Percentiles rank a stretch among this genome's conserved stretches.
Conservation (phyloP, 2,113 vertebrate genomes). For the Polypterus bichir region DNA sequence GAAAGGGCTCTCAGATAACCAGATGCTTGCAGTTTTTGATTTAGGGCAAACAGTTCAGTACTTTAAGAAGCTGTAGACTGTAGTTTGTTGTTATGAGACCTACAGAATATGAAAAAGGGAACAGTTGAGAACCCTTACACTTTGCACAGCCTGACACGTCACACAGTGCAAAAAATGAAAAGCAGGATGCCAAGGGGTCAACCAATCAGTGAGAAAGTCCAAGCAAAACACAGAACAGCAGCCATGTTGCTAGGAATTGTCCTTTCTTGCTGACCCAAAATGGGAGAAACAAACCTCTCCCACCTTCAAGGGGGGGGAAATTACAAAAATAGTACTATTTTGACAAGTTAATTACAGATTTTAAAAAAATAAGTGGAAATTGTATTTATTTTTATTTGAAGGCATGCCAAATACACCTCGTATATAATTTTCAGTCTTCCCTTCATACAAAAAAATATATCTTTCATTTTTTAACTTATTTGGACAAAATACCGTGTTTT, state of each 20-base stretch:
- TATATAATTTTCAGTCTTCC: constrained; percentile 6
- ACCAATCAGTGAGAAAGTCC: constrained; percentile 27
- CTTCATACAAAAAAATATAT: neutral
- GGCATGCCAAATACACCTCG: constrained; percentile 36
- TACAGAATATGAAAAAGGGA: constrained; percentile 76
- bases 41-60: constrained; percentile 58
- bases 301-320: neutral
- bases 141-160: constrained; percentile 34
- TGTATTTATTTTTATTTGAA: neutral
- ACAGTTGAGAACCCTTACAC: constrained; percentile 62
- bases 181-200: constrained; percentile 51
- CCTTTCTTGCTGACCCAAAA: neutral
- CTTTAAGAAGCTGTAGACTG: constrained; percentile 87
- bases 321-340: constrained; percentile 3
- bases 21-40: constrained; percentile 56
- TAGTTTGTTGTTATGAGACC: constrained; percentile 98
- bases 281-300: neutral
- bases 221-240: constrained; percentile 31
- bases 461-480: neutral
- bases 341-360: neutral
- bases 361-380: neutral
- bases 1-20: constrained; percentile 57
- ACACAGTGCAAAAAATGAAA: constrained; percentile 39
- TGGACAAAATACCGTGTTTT: too few relatives aligned
- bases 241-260: constrained; percentile 39